These are phyloP conservation scores for Zaprionus obscuricornis DNA, from an alignment of 2,888 invertebrate species.

Conservation along the genomic window DNA sequence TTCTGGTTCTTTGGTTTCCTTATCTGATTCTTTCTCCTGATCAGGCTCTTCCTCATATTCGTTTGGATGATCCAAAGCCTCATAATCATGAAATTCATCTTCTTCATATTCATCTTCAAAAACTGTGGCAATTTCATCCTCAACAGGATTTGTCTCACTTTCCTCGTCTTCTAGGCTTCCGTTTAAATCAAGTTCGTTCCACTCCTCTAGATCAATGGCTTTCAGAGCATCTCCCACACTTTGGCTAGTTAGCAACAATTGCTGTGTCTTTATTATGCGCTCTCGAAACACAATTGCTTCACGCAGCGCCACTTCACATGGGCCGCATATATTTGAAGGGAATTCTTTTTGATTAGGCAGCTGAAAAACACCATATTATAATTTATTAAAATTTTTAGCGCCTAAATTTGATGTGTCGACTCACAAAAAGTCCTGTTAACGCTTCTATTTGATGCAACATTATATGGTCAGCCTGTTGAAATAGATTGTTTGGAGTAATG, in stretches of 20 bases:
- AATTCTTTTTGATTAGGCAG: conserved; percentile 31
- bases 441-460: conserved; percentile 64
- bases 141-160: neutral
- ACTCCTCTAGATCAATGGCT: conserved; percentile 40
- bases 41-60: too few species aligned
- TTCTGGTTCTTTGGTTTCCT: neutral
- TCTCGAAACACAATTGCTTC: conserved; percentile 60
- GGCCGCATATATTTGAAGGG: conserved; percentile 58
- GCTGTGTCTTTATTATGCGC: conserved; percentile 58
- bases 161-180: too few species aligned
- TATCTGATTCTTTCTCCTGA: neutral
- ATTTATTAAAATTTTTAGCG: neutral
- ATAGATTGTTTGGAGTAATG: conserved; percentile 41
- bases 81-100: too few species aligned
- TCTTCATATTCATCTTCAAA: too few species aligned
- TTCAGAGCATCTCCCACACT: conserved; percentile 17
- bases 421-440: conserved; percentile 61
- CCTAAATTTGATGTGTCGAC: neutral
- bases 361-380: conserved; percentile 17
- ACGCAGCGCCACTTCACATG: conserved; percentile 49
- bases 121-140: too few species aligned
- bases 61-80: too few species aligned
- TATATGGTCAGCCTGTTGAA: conserved; percentile 45
- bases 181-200: neutral
- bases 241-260: conserved; percentile 35